Percentiles rank a stretch among this genome's conserved stretches.
These are phyloP conservation scores for Trichopoda pennipes DNA, from an alignment of 2,888 invertebrate species.

Conservation along the genomic window DNA sequence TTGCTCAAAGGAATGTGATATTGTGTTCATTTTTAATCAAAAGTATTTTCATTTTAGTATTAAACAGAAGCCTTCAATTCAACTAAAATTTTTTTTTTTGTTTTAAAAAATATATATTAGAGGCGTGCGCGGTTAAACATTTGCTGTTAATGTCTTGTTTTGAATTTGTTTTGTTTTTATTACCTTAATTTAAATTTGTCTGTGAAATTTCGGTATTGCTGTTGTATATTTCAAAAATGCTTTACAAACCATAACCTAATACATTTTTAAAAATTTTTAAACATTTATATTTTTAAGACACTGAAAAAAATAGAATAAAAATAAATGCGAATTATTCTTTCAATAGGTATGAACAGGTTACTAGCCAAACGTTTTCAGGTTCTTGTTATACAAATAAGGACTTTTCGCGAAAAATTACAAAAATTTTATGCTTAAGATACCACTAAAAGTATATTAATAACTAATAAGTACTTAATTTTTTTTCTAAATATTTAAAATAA, in stretches of 20 bases:
- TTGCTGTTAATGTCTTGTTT: conserved; percentile 40
- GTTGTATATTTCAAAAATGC: conserved; percentile 37
- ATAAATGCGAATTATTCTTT: too few species aligned
- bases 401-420: too few species aligned
- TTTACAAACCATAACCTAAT: conserved; percentile 61
- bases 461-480: too few species aligned
- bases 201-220: conserved; percentile 17
- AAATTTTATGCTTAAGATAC: too few species aligned
- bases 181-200: conserved; percentile 25
- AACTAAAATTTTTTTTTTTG: neutral
- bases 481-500: too few species aligned
- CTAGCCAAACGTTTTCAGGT: too few species aligned
- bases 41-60: conserved; percentile 20
- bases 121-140: conserved; percentile 52
- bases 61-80: conserved; percentile 9
- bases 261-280: conserved; percentile 45
- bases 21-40: conserved; percentile 11
- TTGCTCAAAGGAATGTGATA: neutral
- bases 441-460: too few species aligned
- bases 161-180: conserved; percentile 42
- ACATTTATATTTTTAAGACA: conserved; percentile 1
- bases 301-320: conserved; percentile 8
- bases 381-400: too few species aligned
- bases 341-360: too few species aligned
- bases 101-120: conserved; percentile 22